A percentile compares a stretch with the other conserved stretches of the same genome.
Conservation (phyloP, 2,113 vertebrate genomes). For the Choloepus hoffmanni region DNA sequence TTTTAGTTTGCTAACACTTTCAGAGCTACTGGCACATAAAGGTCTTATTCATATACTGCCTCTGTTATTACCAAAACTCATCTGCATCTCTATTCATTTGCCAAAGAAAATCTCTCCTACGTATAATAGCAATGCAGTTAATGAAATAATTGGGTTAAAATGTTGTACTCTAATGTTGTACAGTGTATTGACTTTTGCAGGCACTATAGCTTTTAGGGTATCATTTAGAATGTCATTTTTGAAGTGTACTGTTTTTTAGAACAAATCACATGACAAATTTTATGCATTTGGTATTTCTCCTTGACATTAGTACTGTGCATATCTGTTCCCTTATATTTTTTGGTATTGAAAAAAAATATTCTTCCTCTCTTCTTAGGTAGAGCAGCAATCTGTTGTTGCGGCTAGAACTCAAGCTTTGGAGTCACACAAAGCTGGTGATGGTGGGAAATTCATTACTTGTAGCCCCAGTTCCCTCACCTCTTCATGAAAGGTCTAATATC, state of each 20-base stretch:
- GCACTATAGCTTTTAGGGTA: conserved; percentile 53
- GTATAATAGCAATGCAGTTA: conserved; percentile 56
- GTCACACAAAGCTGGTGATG: not conserved
- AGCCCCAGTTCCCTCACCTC: not conserved
- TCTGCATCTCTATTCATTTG: conserved; percentile 57
- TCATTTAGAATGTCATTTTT: conserved; percentile 47
- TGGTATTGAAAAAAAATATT: not conserved
- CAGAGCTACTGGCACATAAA: conserved; percentile 61
- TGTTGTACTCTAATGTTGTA: conserved; percentile 5
- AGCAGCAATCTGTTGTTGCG: not conserved
- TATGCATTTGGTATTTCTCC: conserved; percentile 53
- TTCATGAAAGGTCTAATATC: not conserved
- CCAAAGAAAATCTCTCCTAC: conserved; percentile 58
- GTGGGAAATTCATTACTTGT: not conserved
- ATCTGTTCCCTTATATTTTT: not conserved
- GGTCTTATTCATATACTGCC: conserved; percentile 45
- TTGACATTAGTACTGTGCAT: conserved; percentile 10
- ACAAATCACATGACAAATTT: conserved; percentile 42
- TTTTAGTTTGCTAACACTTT: conserved; percentile 71
- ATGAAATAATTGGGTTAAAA: conserved; percentile 77
- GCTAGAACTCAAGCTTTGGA: not conserved
- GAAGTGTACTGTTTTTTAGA: conserved; percentile 64
- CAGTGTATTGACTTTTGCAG: conserved; percentile 56
- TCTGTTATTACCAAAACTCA: conserved; percentile 50
- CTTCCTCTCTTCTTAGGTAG: conserved; percentile 4